Percentiles rank a stretch among this genome's conserved stretches.
Conservation (phyloP, 2,888 invertebrate genomes). For the Acleris emargana region DNA sequence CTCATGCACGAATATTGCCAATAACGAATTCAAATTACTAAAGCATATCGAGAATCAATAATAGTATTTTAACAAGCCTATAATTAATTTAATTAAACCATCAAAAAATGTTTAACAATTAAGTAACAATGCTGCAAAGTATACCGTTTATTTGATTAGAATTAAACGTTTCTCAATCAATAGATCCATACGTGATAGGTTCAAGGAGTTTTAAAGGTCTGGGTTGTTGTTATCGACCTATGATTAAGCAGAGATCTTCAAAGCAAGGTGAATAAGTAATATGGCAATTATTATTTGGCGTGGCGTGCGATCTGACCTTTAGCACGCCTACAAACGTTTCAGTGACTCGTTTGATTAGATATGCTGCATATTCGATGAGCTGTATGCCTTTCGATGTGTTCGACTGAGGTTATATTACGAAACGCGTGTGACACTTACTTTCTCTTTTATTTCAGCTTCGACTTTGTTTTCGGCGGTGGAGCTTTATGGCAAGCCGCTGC, state of each 20-base stretch:
- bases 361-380: slow-evolving; percentile 35
- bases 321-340: slow-evolving; percentile 53
- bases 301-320: slow-evolving; percentile 57
- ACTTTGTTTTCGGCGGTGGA: slow-evolving; percentile 85
- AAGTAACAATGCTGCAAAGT: slow-evolving; percentile 29
- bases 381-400: slow-evolving; percentile 22
- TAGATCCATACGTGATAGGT: slow-evolving; percentile 42
- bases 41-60: slow-evolving; percentile 22
- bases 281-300: slow-evolving; percentile 37
- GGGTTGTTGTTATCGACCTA: slow-evolving; percentile 49
- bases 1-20: slow-evolving; percentile 11
- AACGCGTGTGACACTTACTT: slow-evolving; percentile 42
- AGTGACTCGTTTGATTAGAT: slow-evolving; percentile 43
- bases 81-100: slow-evolving; percentile 32
- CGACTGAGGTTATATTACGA: slow-evolving; percentile 34
- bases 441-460: slow-evolving; percentile 73
- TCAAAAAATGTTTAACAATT: slow-evolving; percentile 28
- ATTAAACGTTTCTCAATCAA: slow-evolving; percentile 38
- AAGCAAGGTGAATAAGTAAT: slow-evolving; percentile 65
- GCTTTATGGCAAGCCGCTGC: slow-evolving; percentile 85
- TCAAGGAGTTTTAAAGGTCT: slow-evolving; percentile 59
- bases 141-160: slow-evolving; percentile 39
- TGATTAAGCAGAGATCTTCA: slow-evolving; percentile 54
- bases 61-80: slow-evolving; percentile 9
- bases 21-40: slow-evolving; percentile 20